Percentiles rank a stretch among this genome's conserved stretches.
Conservation (phyloP, 2,797 vertebrate species). For the Adelosebastes latens region DNA sequence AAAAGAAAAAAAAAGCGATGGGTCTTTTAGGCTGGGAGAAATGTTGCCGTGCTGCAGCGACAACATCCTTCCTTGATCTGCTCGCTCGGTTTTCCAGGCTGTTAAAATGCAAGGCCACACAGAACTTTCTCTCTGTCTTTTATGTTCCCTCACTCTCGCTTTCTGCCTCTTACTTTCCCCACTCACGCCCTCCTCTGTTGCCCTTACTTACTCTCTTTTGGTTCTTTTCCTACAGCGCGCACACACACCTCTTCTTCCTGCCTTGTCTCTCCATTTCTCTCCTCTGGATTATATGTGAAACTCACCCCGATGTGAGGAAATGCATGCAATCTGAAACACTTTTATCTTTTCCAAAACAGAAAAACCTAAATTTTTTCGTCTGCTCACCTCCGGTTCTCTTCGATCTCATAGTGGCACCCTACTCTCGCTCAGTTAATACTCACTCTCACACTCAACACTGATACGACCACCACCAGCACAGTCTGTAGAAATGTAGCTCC, state of each 20-base stretch:
- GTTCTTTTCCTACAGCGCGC: neutral
- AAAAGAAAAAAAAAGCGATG: neutral
- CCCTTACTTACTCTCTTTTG: constrained; percentile 27
- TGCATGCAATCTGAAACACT: constrained; percentile 45
- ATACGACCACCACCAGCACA: neutral
- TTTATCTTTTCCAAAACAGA: constrained; percentile 50
- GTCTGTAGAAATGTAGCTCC: neutral
- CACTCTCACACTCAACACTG: neutral
- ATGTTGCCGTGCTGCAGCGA: constrained; percentile 38
- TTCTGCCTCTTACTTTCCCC: constrained; percentile 37
- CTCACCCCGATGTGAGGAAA: constrained; percentile 27
- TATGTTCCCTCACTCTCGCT: constrained; percentile 17
- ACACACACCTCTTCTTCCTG: neutral
- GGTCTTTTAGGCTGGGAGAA: constrained; percentile 45
- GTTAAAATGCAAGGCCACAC: constrained; percentile 65
- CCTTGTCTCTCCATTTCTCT: constrained; percentile 16
- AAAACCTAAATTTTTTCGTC: constrained; percentile 32
- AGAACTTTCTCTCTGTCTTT: constrained; percentile 45
- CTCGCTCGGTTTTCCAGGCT: constrained; percentile 36
- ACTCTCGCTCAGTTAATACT: constrained; percentile 1
- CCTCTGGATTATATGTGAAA: constrained; percentile 39
- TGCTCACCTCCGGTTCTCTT: constrained; percentile 38
- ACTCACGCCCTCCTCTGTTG: constrained; percentile 15
- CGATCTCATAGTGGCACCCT: constrained; percentile 8
- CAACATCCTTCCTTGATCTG: constrained; percentile 52